Conservation (phyloP, 1,140 invertebrate species). For the Coenobita brevimanus region DNA sequence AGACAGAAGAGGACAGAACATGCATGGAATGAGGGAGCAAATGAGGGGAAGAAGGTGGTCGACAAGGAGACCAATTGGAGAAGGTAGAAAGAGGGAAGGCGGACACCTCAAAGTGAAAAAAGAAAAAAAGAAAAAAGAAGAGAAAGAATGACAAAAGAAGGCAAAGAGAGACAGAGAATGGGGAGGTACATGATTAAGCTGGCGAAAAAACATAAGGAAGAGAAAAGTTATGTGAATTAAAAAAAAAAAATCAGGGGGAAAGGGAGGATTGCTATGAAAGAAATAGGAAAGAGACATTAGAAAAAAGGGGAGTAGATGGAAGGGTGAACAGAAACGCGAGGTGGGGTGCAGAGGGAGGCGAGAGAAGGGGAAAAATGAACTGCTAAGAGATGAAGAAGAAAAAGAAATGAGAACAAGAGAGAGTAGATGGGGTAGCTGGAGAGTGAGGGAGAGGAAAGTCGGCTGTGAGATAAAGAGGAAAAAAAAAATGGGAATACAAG, state of each 20-base stretch:
- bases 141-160: not conserved
- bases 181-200: not conserved
- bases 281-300: no score
- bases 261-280: no score
- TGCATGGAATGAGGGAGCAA: no score
- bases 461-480: not conserved
- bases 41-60: not conserved
- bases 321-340: not conserved
- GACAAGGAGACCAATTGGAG: no score
- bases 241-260: not conserved
- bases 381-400: not conserved
- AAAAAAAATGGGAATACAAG: not conserved
- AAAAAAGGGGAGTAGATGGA: no score
- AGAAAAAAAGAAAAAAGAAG: not conserved
- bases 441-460: slow-evolving; percentile 22
- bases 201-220: not conserved
- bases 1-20: no score
- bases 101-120: no score
- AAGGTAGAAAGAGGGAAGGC: no score
- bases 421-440: slow-evolving; percentile 8
- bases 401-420: not conserved
- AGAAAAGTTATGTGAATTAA: not conserved
- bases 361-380: not conserved
- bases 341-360: not conserved
- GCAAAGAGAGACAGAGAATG: not conserved